These are phyloP conservation scores for Taurulus bubalis DNA, from an alignment of 2,113 vertebrate species.

Conservation along the genomic window DNA sequence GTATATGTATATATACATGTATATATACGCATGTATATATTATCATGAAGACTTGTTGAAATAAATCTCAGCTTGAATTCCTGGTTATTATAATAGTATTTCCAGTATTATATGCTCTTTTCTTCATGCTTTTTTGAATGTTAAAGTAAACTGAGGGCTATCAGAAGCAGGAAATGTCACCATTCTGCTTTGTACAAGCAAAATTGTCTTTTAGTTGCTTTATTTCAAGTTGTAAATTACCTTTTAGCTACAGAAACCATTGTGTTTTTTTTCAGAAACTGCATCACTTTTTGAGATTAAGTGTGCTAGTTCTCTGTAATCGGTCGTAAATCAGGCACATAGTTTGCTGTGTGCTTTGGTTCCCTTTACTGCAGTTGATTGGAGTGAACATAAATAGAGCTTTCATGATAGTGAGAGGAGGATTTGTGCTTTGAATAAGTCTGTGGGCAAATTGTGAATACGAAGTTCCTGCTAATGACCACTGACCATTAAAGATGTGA, in stretches of 20 bases:
- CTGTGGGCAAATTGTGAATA: slow-evolving; percentile 12
- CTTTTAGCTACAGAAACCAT: neutral
- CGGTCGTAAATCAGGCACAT: neutral
- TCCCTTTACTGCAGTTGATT: slow-evolving; percentile 18
- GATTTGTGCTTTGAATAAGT: slow-evolving; percentile 13
- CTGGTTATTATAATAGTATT: neutral
- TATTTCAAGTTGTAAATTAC: neutral
- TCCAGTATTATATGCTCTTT: neutral
- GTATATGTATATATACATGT: no score
- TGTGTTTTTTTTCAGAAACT: neutral
- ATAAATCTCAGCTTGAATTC: neutral
- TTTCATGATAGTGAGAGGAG: neutral
- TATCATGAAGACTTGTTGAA: slow-evolving; percentile 20
- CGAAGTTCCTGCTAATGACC: neutral
- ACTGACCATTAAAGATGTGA: slow-evolving; percentile 12
- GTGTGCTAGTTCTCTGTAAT: neutral
- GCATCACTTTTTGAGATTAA: neutral
- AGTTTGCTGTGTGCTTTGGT: neutral
- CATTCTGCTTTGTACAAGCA: neutral
- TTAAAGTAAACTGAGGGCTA: neutral
- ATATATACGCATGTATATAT: no score
- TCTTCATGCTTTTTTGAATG: neutral
- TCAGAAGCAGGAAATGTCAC: neutral
- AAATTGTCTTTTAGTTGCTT: neutral
- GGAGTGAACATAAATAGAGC: slow-evolving; percentile 11